A percentile compares a stretch with the other conserved stretches of the same genome.
Evolutionary conservation across 2,888 invertebrate species (phyloP).

Genomic region (Anoplius nigerrimus): DNA sequence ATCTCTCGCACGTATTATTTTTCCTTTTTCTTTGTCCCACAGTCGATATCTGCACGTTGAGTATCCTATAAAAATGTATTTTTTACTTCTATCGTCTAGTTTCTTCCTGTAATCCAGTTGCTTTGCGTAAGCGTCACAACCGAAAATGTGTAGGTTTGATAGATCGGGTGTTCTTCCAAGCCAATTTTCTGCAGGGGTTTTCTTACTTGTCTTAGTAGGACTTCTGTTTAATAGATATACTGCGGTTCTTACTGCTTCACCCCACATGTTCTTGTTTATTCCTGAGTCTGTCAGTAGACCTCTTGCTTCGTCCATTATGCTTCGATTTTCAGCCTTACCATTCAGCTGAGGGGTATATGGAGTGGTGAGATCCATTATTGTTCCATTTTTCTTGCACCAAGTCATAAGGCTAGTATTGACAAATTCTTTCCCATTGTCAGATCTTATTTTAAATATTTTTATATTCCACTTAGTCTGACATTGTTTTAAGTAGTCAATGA

Average conservation of each 20-base stretch:
- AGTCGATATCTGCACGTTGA: not conserved
- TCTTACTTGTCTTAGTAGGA: not conserved
- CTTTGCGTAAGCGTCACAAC: not conserved
- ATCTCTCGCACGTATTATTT: not conserved
- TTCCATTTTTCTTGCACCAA: not conserved
- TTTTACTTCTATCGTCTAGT: not conserved
- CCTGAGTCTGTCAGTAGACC: not conserved
- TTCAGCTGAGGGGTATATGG: not conserved
- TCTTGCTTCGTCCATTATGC: not conserved
- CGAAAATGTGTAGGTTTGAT: not conserved
- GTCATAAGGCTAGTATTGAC: not conserved
- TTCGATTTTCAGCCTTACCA: not conserved
- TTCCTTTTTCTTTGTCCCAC: not conserved
- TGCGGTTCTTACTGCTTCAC: not conserved
- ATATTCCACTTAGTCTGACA: not conserved
- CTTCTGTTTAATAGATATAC: not conserved
- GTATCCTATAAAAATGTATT: not conserved
- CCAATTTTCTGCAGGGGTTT: slow-evolving; percentile 12
- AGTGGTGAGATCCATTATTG: not conserved
- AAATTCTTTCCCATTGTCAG: slow-evolving; percentile 11
- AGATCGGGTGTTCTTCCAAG: not conserved
- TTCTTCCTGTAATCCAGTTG: not conserved
- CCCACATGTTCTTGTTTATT: not conserved
- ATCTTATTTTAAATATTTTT: slow-evolving; percentile 3
- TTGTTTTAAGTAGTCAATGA: slow-evolving; percentile 4